A percentile compares a stretch with the other conserved stretches of the same genome.
phyloP scores from a whole-genome alignment of 2,797 vertebrate genomes.

The Mareca strepera region DNA sequence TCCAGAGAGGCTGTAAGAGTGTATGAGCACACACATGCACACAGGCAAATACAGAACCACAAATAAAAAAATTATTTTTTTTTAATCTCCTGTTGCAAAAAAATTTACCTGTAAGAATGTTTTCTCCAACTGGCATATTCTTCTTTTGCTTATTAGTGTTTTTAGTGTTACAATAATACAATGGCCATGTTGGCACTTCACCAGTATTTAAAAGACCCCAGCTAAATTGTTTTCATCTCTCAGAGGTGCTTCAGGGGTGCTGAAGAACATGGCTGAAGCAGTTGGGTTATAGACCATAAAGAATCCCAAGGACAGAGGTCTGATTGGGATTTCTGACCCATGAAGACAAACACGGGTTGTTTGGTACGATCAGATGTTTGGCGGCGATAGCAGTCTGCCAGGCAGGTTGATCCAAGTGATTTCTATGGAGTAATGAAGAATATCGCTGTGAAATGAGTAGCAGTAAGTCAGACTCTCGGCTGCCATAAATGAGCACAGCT shows the following conservation, averaged over 20 bases:
- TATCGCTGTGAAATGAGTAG: not conserved
- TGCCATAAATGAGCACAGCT: not conserved
- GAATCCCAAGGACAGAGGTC: fast-evolving
- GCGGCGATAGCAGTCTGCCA: not conserved
- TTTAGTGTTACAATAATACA: not conserved
- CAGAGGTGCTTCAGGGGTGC: not conserved
- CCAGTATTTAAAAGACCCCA: not conserved
- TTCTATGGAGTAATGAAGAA: not conserved
- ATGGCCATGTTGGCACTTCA: not conserved
- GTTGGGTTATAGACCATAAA: not conserved
- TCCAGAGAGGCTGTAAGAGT: not conserved
- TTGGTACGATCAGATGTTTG: not conserved
- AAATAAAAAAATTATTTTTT: not conserved
- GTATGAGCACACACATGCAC: fast-evolving
- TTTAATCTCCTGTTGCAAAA: not conserved
- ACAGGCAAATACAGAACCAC: not conserved
- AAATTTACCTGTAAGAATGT: not conserved
- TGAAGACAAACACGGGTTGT: not conserved
- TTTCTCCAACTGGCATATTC: not conserved
- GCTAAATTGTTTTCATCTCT: not conserved
- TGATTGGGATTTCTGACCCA: not conserved
- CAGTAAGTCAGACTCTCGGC: not conserved
- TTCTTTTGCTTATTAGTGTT: not conserved
- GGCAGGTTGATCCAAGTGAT: not conserved
- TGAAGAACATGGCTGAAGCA: not conserved